Conservation (phyloP, 2,888 invertebrate genomes). For the Antitype chi region DNA sequence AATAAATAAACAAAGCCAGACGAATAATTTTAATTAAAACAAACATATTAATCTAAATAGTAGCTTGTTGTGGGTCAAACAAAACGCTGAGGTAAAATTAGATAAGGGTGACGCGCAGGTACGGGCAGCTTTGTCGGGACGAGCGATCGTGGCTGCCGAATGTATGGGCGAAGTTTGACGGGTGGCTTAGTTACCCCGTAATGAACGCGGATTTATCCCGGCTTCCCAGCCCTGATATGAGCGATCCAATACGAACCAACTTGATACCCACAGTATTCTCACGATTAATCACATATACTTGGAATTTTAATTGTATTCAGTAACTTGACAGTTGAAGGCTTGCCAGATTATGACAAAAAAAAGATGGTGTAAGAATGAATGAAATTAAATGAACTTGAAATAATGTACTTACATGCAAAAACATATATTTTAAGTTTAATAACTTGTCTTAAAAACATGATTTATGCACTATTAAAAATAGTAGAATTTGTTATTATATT, state of each 20-base stretch:
- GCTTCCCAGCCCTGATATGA: constrained; percentile 44
- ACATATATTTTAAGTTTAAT: too few species aligned
- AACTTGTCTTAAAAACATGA: too few species aligned
- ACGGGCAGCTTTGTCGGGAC: constrained; percentile 34
- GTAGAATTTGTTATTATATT: too few species aligned
- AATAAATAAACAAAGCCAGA: constrained; percentile 41
- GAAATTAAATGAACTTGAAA: too few species aligned
- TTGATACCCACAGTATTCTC: constrained; percentile 52
- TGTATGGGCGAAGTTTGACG: constrained; percentile 75
- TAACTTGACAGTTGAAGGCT: too few species aligned
- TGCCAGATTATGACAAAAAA: too few species aligned
- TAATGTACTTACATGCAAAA: too few species aligned
- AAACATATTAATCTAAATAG: constrained; percentile 50
- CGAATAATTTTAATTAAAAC: constrained; percentile 45
- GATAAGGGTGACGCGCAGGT: constrained; percentile 60
- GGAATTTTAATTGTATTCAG: too few species aligned
- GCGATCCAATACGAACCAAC: constrained; percentile 40
- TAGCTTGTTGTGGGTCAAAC: constrained; percentile 53
- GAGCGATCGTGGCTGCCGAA: constrained; percentile 55
- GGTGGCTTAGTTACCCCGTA: constrained; percentile 63
- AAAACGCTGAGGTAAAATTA: constrained; percentile 66
- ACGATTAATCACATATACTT: constrained; percentile 57
- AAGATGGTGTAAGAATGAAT: too few species aligned
- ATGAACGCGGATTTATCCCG: constrained; percentile 68
- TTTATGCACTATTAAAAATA: too few species aligned